Evolutionary conservation across 1,140 invertebrate genomes (phyloP).

Genomic region (Drosophila varians): DNA sequence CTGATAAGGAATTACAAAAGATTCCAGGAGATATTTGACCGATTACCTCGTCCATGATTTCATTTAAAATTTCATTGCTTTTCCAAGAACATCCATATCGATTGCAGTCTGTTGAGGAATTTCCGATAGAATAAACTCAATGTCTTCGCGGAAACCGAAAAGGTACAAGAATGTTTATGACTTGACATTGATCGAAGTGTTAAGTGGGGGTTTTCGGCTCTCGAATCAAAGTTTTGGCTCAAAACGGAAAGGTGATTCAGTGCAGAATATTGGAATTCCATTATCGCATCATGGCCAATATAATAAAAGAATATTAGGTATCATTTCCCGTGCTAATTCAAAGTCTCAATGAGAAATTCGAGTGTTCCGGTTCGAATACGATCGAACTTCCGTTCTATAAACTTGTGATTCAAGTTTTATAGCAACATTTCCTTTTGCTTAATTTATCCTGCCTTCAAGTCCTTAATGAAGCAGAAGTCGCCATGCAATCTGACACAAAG

Average conservation of each 20-base stretch:
- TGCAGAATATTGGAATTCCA: not conserved
- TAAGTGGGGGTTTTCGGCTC: not conserved
- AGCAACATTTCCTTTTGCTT: slow-evolving; percentile 2
- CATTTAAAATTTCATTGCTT: slow-evolving; percentile 49
- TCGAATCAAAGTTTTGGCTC: not conserved
- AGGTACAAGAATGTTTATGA: slow-evolving; percentile 18
- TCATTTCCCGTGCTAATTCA: slow-evolving; percentile 3
- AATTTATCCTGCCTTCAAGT: slow-evolving; percentile 18
- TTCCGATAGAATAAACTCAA: slow-evolving; percentile 4
- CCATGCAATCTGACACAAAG: slow-evolving; percentile 47
- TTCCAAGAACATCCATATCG: slow-evolving; percentile 24
- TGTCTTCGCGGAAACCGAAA: slow-evolving; percentile 7
- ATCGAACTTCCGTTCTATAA: not conserved
- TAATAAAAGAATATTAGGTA: not conserved
- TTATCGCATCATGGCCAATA: not conserved
- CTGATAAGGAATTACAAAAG: slow-evolving; percentile 22
- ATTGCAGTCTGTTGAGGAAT: not conserved
- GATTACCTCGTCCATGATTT: slow-evolving; percentile 36
- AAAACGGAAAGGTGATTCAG: not conserved
- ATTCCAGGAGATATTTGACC: slow-evolving; percentile 39
- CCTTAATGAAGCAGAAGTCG: slow-evolving; percentile 46
- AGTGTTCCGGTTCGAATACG: not conserved
- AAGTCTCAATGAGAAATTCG: slow-evolving; percentile 10
- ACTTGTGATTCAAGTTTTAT: slow-evolving; percentile 13
- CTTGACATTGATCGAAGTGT: slow-evolving; percentile 9